Evolutionary conservation across 2,888 invertebrate species (phyloP).

Genomic region (Zootermopsis nevadensis): DNA sequence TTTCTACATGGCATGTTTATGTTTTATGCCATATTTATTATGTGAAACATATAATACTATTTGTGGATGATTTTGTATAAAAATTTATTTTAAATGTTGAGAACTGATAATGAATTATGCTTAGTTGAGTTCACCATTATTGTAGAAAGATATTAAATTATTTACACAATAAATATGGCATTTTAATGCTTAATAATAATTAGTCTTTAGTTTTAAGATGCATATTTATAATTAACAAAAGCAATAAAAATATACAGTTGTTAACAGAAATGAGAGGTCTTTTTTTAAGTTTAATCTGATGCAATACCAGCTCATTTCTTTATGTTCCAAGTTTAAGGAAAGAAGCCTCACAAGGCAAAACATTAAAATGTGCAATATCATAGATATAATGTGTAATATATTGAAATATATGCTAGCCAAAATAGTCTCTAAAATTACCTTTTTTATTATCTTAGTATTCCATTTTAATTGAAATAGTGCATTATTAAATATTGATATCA

Average conservation of each 20-base stretch:
- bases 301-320: constrained; percentile 31
- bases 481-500: constrained; percentile 5
- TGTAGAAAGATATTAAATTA: not conserved
- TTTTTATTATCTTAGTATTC: constrained; percentile 12
- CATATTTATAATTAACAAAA: constrained; percentile 30
- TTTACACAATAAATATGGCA: constrained; percentile 17
- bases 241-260: constrained; percentile 21
- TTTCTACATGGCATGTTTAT: not conserved
- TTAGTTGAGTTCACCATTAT: not conserved
- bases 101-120: not conserved
- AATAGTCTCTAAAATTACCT: constrained; percentile 24
- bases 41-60: not conserved
- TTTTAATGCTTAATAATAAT: constrained; percentile 17
- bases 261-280: constrained; percentile 36
- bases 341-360: constrained; percentile 34
- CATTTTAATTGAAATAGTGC: constrained; percentile 8
- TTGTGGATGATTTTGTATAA: not conserved
- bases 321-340: constrained; percentile 16
- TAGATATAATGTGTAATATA: constrained; percentile 37
- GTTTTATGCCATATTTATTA: not conserved
- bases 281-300: not conserved
- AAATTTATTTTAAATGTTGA: constrained; percentile 7
- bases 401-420: constrained; percentile 21
- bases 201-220: constrained; percentile 3
- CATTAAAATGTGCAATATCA: constrained; percentile 37